phyloP scores from a whole-genome alignment of 2,797 vertebrate species.

The Meda fulgida region DNA sequence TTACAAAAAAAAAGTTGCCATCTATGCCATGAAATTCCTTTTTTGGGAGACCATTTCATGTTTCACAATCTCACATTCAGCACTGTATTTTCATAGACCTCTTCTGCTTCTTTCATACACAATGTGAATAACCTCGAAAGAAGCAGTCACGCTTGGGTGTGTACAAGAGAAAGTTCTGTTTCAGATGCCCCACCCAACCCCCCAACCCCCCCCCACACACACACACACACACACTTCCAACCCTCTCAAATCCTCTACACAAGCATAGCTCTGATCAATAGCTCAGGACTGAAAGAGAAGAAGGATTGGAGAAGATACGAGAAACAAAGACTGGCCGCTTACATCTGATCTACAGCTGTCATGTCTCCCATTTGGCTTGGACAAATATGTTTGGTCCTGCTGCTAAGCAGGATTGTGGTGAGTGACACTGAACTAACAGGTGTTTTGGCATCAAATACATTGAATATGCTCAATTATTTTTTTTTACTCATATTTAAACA shows the following conservation, averaged over 20 bases:
- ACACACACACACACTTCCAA: too few relatives aligned
- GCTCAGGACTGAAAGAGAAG: background rate
- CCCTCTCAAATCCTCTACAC: background rate
- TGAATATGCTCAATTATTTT: background rate
- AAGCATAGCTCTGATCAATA: conserved; percentile 15
- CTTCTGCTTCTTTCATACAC: too few relatives aligned
- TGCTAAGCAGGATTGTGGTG: conserved; percentile 54
- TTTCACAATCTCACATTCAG: background rate
- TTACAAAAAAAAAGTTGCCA: accelerated
- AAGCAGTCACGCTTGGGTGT: conserved; percentile 47
- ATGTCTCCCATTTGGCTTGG: conserved; percentile 49
- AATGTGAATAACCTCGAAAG: too few relatives aligned
- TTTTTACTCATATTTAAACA: background rate
- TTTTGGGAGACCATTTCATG: background rate
- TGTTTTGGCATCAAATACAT: background rate
- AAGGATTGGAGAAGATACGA: background rate
- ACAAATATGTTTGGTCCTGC: conserved; percentile 43
- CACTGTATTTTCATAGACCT: too few relatives aligned
- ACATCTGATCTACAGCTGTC: background rate
- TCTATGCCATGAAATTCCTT: background rate
- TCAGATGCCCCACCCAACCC: conserved; percentile 20
- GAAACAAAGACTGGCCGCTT: background rate
- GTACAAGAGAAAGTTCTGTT: conserved; percentile 22
- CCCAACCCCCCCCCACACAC: too few relatives aligned
- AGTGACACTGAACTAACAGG: conserved; percentile 23